phyloP scores from a whole-genome alignment of 2,113 vertebrate species.

The Zosterops borbonicus region DNA sequence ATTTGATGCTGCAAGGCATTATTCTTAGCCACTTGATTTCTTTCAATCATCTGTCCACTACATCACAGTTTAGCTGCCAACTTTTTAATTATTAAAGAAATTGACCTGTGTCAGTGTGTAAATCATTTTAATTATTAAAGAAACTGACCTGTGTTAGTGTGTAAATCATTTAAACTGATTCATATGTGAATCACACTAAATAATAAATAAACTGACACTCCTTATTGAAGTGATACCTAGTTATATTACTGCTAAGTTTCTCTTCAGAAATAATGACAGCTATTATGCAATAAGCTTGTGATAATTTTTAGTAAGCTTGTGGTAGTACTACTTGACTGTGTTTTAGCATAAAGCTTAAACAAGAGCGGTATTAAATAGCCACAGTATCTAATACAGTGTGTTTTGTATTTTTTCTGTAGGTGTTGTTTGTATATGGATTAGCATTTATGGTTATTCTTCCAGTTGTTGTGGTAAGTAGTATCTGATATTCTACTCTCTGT shows the following conservation, averaged over 20 bases:
- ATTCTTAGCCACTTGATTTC: background rate
- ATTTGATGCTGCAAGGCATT: background rate
- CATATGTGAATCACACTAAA: background rate
- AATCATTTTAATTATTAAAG: background rate
- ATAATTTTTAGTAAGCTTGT: background rate
- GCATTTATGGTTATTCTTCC: constrained; percentile 99
- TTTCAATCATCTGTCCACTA: background rate
- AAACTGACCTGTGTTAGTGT: background rate
- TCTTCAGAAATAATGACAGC: background rate
- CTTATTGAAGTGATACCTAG: background rate
- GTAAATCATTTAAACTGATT: background rate
- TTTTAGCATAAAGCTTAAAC: background rate
- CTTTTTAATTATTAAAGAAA: background rate
- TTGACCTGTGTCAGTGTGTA: background rate
- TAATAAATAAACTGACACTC: background rate
- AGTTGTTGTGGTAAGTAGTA: constrained; percentile 91
- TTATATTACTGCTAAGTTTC: background rate
- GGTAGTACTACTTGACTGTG: background rate
- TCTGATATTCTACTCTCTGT: background rate
- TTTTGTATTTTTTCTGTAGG: constrained; percentile 70
- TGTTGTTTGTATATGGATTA: constrained; percentile 93
- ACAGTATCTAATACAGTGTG: background rate
- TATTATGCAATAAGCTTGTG: background rate
- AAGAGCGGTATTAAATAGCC: background rate
- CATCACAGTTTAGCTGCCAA: background rate